A percentile compares a stretch with the other conserved stretches of the same genome.
Conservation (phyloP, 2,113 vertebrate species). For the Pimephales promelas region DNA sequence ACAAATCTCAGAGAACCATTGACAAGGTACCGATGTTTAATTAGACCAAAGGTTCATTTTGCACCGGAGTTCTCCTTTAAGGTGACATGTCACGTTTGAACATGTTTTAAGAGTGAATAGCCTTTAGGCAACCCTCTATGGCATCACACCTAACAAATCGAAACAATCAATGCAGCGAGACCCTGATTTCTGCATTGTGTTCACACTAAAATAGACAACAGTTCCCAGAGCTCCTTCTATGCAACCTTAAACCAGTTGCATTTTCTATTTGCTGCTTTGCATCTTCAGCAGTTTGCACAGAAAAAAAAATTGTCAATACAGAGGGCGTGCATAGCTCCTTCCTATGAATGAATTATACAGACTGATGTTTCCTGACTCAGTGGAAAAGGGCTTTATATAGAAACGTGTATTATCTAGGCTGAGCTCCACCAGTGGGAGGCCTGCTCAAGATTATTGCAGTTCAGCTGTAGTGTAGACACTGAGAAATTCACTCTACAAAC, state of each 20-base stretch:
- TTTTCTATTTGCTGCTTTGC: slow-evolving; percentile 29
- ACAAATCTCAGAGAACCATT: no score
- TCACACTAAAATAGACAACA: neutral
- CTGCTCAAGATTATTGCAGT: slow-evolving; percentile 24
- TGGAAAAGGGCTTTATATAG: slow-evolving; percentile 53
- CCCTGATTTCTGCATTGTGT: neutral
- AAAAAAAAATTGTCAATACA: slow-evolving; percentile 44
- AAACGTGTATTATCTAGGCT: slow-evolving; percentile 27
- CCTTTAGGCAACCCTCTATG: neutral
- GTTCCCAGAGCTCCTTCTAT: neutral
- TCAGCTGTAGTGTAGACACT: neutral
- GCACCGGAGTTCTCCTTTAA: no score
- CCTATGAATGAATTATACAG: slow-evolving; percentile 60
- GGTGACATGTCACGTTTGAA: neutral
- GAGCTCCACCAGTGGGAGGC: neutral
- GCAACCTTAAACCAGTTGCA: neutral
- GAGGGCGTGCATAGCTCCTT: slow-evolving; percentile 32
- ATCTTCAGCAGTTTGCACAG: slow-evolving; percentile 38
- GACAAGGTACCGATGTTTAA: no score
- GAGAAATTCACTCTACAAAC: neutral
- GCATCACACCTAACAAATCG: neutral
- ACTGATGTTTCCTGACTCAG: slow-evolving; percentile 47
- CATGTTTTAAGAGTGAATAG: neutral
- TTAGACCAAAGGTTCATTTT: no score
- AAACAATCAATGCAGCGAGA: neutral